phyloP scores from a whole-genome alignment of 2,113 vertebrate species.

The Siniperca knerii region DNA sequence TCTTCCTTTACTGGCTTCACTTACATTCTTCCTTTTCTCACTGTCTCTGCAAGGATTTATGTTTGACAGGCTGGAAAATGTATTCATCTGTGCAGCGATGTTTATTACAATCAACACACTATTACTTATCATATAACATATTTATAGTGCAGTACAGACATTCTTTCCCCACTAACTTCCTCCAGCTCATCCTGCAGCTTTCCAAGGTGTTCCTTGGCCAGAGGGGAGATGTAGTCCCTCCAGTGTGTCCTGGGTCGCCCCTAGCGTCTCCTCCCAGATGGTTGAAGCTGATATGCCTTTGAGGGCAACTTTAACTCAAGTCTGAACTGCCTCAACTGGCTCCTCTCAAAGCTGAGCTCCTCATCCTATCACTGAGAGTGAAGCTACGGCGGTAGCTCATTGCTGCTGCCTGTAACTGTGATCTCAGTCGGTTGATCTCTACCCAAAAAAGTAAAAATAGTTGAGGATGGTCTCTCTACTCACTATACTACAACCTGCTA shows the following conservation, averaged over 20 bases:
- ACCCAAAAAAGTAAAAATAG: constrained; percentile 5
- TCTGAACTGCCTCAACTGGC: constrained; percentile 26
- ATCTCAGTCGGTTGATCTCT: constrained; percentile 6
- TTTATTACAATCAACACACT: constrained; percentile 41
- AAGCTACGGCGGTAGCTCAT: constrained; percentile 1
- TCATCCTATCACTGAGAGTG: constrained; percentile 19
- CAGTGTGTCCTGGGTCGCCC: constrained; percentile 36
- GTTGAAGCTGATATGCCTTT: constrained; percentile 32
- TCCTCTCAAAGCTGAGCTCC: constrained; percentile 30
- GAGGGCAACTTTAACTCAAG: constrained; percentile 41
- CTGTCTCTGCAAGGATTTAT: constrained; percentile 44
- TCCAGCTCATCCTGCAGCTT: constrained; percentile 14
- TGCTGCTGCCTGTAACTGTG: background rate
- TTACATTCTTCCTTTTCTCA: constrained; percentile 33
- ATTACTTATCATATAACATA: constrained; percentile 47
- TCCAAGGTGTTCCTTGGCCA: constrained; percentile 34
- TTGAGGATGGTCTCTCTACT: background rate
- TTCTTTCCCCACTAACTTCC: constrained; percentile 16
- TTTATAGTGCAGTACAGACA: constrained; percentile 29
- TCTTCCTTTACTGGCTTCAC: constrained; percentile 29
- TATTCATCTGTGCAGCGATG: constrained; percentile 22
- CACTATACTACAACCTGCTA: background rate
- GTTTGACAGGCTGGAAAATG: constrained; percentile 15
- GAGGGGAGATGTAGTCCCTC: constrained; percentile 45
- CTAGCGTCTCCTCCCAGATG: constrained; percentile 32